phyloP scores from a whole-genome alignment of 2,888 invertebrate genomes.

The Hoplodrina ambigua region DNA sequence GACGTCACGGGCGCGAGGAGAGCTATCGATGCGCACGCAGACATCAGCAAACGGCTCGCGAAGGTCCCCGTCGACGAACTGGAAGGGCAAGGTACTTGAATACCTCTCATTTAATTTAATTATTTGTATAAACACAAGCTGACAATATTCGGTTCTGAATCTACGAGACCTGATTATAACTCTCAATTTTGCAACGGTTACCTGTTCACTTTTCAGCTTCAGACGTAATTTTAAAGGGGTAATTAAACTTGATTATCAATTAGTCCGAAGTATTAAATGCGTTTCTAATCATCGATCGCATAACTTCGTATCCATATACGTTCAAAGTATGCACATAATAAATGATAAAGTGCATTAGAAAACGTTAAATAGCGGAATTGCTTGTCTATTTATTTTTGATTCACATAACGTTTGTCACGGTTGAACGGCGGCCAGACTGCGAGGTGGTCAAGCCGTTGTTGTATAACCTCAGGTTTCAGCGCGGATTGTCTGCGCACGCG shows the following conservation, averaged over 20 bases:
- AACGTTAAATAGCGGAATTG: constrained; percentile 66
- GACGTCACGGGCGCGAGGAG: constrained; percentile 98
- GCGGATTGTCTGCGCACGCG: constrained; percentile 53
- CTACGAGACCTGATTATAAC: constrained; percentile 4
- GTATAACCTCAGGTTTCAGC: constrained; percentile 69
- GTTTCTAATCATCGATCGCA: constrained; percentile 45
- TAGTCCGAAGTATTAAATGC: constrained; percentile 48
- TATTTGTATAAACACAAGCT: neutral
- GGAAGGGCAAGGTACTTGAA: constrained; percentile 94
- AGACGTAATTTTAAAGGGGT: constrained; percentile 33
- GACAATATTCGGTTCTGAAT: neutral
- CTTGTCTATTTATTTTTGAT: constrained; percentile 65
- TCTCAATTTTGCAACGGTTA: constrained; percentile 22
- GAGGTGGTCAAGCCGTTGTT: constrained; percentile 54
- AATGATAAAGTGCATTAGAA: constrained; percentile 63
- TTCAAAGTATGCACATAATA: constrained; percentile 54
- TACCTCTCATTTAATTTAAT: constrained; percentile 4
- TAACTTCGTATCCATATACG: constrained; percentile 45
- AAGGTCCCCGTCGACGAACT: constrained; percentile 98
- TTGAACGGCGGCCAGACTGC: constrained; percentile 57
- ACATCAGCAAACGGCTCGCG: constrained; percentile 97
- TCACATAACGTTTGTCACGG: constrained; percentile 64
- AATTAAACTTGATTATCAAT: constrained; percentile 38
- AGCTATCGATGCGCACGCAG: constrained; percentile 97
- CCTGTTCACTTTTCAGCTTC: constrained; percentile 72